These are phyloP conservation scores for Lepus townsendii DNA, from an alignment of 2,797 vertebrate genomes.

Conservation along the genomic window DNA sequence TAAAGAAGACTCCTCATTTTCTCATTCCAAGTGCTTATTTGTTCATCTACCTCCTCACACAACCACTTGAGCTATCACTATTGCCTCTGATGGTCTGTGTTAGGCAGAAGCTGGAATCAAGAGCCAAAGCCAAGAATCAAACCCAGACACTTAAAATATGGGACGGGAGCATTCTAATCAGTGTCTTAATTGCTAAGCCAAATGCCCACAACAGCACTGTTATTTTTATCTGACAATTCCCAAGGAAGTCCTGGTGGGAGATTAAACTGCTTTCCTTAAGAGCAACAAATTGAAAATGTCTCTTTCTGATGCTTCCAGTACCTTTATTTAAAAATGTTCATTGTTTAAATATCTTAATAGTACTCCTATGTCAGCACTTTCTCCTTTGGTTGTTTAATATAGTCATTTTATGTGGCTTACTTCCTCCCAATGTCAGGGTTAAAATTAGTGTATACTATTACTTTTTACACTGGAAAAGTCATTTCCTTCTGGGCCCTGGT, in stretches of 20 bases:
- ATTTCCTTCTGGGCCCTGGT: neutral
- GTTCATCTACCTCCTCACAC: too few species aligned
- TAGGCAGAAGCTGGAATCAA: too few species aligned
- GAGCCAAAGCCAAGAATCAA: too few species aligned
- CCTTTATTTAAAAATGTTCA: neutral
- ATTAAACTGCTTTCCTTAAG: neutral
- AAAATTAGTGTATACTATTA: neutral
- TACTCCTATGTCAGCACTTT: neutral
- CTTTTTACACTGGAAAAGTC: neutral
- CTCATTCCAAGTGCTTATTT: too few species aligned
- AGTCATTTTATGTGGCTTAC: neutral
- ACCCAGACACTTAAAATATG: too few species aligned
- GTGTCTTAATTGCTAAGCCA: too few species aligned
- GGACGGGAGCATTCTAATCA: too few species aligned
- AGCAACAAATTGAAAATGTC: neutral
- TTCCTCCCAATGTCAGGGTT: neutral
- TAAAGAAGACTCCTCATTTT: too few species aligned
- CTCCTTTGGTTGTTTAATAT: constrained; percentile 16
- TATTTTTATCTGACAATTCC: neutral
- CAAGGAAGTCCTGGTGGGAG: neutral
- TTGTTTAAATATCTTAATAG: neutral
- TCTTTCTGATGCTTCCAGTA: neutral
- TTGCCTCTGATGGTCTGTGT: too few species aligned
- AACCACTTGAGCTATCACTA: too few species aligned
- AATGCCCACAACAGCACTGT: too few species aligned